These are phyloP conservation scores for Daboia siamensis DNA, from an alignment of 2,113 vertebrate genomes.

Conservation along the genomic window DNA sequence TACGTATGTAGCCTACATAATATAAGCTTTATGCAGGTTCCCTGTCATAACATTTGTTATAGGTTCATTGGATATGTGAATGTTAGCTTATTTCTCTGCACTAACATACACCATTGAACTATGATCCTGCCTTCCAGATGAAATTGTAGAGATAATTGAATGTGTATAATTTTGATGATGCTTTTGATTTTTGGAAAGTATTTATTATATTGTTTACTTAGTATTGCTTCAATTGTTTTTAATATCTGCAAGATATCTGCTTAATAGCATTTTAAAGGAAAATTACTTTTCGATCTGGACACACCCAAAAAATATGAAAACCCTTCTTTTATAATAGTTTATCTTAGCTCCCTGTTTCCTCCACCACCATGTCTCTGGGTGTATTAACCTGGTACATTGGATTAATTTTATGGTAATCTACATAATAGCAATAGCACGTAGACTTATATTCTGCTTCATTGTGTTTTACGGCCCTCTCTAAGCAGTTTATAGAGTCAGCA, in stretches of 20 bases:
- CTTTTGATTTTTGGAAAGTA: not conserved
- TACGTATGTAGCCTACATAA: no score
- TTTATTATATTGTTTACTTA: not conserved
- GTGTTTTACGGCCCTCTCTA: no score
- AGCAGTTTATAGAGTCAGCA: no score
- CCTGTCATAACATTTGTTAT: not conserved
- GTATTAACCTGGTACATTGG: not conserved
- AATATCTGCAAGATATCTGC: not conserved
- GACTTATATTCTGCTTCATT: no score
- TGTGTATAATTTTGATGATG: not conserved
- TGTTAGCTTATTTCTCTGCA: not conserved
- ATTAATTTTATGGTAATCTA: not conserved
- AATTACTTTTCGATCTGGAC: not conserved
- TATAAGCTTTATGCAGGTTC: not conserved
- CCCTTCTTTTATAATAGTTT: not conserved
- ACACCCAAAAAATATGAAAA: not conserved
- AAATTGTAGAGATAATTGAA: no score
- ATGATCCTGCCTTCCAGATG: no score
- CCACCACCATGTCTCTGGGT: not conserved
- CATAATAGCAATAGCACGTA: no score
- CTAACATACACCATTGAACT: no score
- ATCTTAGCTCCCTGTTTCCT: not conserved
- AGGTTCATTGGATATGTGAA: no score
- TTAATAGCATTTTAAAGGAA: not conserved
- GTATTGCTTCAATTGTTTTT: not conserved